Base-by-base conservation (phyloP, 2,888 invertebrate genomes). In the Silvanus unidentatus region DNA sequence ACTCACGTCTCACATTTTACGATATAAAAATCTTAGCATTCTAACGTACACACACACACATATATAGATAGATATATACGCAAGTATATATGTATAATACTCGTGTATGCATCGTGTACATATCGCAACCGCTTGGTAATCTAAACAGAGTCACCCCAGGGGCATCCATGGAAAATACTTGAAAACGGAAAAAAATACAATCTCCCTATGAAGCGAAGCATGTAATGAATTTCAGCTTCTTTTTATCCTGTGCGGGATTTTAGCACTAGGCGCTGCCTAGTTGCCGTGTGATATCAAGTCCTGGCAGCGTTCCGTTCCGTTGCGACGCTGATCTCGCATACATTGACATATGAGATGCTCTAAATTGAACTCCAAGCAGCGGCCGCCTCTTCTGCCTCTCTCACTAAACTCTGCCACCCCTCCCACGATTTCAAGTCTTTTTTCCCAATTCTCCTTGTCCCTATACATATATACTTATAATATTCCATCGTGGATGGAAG, bases 121-220 rank as follows among this genome's bases (percentile, higher is more conserved):
- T 48, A 50, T 44, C 47, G 50, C 42, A 47, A 48, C 45, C 44
- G 49, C 48, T 51, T 40, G 47, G 53, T 54, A 55, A 59, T 58
- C 54, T 54, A 50, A 54, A 52, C 57, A 50, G 48, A 54, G 53
- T 48, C 52, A 58, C 58, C 62, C 60, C 53, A 47, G 46, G 54
- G 59, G 58, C 60, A 56, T 57, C 54, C 54, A 59, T 59, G 60
- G 59, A 60, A 59, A 60, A 62, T 60, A 60, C 60, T 59, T 53
- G 58, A 61, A 64, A 61, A 62, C 58, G 60, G 12, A 56, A 67
- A 67, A 66, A 68, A 68, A 68, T 64, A 66, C 68, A 69, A 69
- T 69, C 66, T 69, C 68, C 68, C 65, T 65, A 68, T 60, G 66
- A 68, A 69, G 65, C 66, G 59, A 68, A 67, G 67, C 69, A 68